Evolutionary conservation across 2,113 vertebrate species (phyloP).

Genomic region (Daboia siamensis): DNA sequence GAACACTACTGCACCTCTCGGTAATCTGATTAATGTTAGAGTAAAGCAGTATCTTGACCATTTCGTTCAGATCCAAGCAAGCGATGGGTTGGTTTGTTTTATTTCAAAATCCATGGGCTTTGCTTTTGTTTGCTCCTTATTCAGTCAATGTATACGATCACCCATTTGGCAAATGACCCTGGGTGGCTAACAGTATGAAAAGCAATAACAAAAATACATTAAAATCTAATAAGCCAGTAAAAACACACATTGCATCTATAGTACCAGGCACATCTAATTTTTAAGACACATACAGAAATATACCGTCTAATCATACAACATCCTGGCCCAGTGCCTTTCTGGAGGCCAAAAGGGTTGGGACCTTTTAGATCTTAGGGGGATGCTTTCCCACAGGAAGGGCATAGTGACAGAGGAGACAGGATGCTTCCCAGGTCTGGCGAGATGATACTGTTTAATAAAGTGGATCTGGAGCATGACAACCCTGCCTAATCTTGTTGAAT

Average conservation of each 20-base stretch:
- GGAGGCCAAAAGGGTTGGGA: background rate
- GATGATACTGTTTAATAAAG: background rate
- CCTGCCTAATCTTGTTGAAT: background rate
- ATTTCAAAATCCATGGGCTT: background rate
- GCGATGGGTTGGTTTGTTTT: constrained; percentile 34
- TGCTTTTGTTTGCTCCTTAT: background rate
- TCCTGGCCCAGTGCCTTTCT: background rate
- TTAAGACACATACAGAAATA: background rate
- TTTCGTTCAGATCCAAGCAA: constrained; percentile 23
- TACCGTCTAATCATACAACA: background rate
- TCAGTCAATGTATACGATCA: background rate
- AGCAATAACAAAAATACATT: background rate
- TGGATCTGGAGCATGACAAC: background rate
- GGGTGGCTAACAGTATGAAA: background rate
- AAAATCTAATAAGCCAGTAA: background rate
- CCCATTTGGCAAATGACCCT: background rate
- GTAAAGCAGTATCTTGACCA: constrained; percentile 13
- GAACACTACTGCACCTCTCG: constrained; percentile 63
- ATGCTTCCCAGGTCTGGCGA: background rate
- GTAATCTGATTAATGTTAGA: constrained; percentile 61
- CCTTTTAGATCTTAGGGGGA: background rate
- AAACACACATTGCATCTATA: background rate
- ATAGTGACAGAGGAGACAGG: background rate
- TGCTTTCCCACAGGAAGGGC: background rate
- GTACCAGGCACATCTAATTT: background rate